Evolutionary conservation across 1,140 invertebrate species (phyloP).

Genomic region (Drosophila fuyamai): DNA sequence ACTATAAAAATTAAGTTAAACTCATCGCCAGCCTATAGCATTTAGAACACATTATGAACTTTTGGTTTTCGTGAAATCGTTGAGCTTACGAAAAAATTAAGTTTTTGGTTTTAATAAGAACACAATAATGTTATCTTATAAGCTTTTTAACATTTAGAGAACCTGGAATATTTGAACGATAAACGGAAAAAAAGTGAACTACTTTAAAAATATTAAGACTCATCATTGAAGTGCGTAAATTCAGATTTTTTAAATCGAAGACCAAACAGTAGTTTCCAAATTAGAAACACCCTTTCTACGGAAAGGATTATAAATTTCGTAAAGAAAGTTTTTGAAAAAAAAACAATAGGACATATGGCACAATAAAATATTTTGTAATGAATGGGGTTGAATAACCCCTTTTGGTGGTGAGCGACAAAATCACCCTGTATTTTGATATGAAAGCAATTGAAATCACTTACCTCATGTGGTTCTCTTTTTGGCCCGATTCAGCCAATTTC

Average conservation of each 20-base stretch:
- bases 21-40: too few relatives aligned
- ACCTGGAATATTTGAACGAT: too few relatives aligned
- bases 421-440: conserved; percentile 34
- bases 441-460: conserved; percentile 43
- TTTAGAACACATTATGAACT: too few relatives aligned
- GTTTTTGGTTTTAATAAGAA: too few relatives aligned
- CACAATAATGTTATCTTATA: too few relatives aligned
- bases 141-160: too few relatives aligned
- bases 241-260: neutral
- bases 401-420: conserved; percentile 18
- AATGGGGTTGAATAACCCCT: conserved; percentile 41
- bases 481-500: conserved; percentile 20
- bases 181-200: too few relatives aligned
- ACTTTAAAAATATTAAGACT: too few relatives aligned
- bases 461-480: conserved; percentile 39
- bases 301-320: conserved; percentile 19
- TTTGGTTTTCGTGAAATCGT: too few relatives aligned
- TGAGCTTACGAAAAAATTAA: too few relatives aligned
- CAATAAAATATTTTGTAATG: conserved; percentile 9
- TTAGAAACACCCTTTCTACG: neutral
- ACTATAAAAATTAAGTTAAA: too few relatives aligned
- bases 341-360: conserved; percentile 27
- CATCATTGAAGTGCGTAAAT: neutral
- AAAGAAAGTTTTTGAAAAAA: neutral
- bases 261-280: neutral